Evolutionary conservation across 2,113 vertebrate genomes (phyloP).

Genomic region (Lagopus leucura): DNA sequence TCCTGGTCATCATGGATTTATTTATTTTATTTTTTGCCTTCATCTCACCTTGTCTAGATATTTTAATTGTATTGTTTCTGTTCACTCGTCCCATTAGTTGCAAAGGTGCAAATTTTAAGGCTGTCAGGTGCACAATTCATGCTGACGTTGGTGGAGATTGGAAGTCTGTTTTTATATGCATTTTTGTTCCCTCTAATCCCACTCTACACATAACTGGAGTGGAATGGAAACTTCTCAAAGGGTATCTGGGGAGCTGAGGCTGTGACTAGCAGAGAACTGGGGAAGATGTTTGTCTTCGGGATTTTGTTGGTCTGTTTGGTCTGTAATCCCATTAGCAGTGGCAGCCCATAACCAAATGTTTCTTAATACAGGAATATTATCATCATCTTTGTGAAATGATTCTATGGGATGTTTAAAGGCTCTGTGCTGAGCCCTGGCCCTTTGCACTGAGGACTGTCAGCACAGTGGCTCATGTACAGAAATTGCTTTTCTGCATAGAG

Average conservation of each 20-base stretch:
- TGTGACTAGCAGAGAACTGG: neutral
- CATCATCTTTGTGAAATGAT: neutral
- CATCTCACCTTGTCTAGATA: neutral
- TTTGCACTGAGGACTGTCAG: neutral
- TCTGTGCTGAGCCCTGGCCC: neutral
- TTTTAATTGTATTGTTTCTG: neutral
- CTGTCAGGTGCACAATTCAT: neutral
- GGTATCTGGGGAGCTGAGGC: neutral
- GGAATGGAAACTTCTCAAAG: neutral
- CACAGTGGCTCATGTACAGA: fast-evolving
- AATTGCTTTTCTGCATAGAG: fast-evolving
- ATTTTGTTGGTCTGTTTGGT: neutral
- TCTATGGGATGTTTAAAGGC: neutral
- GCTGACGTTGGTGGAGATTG: neutral
- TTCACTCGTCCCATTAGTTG: neutral
- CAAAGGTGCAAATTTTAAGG: neutral
- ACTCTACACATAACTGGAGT: neutral
- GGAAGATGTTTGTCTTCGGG: neutral
- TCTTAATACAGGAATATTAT: neutral
- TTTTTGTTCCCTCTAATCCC: neutral
- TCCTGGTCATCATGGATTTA: neutral
- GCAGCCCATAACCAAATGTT: neutral
- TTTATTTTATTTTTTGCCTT: neutral
- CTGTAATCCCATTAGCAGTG: neutral
- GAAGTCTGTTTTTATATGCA: neutral